Percentiles rank a stretch among this genome's conserved stretches.
Evolutionary conservation across 2,888 invertebrate species (phyloP).

Genomic region (Bimastos eiseni): DNA sequence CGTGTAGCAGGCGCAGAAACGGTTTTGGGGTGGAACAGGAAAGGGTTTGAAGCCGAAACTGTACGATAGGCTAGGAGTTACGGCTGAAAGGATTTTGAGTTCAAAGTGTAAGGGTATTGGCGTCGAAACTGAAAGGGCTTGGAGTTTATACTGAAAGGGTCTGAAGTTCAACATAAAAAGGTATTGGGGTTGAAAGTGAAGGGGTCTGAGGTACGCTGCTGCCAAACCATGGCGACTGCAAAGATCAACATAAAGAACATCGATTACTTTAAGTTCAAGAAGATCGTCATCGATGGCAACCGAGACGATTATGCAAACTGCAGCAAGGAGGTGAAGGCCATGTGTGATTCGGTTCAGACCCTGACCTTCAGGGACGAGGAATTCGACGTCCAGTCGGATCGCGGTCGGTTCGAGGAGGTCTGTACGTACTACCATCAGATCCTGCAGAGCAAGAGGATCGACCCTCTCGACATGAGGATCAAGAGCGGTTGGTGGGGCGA

Average conservation of each 20-base stretch:
- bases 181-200: neutral
- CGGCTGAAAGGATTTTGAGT: no score
- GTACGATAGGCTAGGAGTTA: no score
- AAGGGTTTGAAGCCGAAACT: neutral
- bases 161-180: neutral
- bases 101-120: no score
- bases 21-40: neutral
- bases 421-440: constrained; percentile 44
- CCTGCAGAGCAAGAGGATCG: constrained; percentile 44
- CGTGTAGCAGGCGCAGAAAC: neutral
- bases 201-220: neutral
- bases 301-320: constrained; percentile 45
- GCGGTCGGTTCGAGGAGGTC: constrained; percentile 43
- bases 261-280: constrained; percentile 48
- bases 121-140: no score
- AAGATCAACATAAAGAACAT: constrained; percentile 48
- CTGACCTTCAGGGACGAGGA: constrained; percentile 46
- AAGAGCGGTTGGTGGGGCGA: constrained; percentile 49
- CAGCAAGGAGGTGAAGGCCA: constrained; percentile 43
- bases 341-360: constrained; percentile 46
- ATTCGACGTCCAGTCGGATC: constrained; percentile 44
- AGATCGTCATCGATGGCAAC: constrained; percentile 47
- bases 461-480: constrained; percentile 45
- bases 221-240: constrained; percentile 40
- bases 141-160: neutral